phyloP scores from a whole-genome alignment of 1,140 invertebrate species.

The Mizuhopecten yessoensis region DNA sequence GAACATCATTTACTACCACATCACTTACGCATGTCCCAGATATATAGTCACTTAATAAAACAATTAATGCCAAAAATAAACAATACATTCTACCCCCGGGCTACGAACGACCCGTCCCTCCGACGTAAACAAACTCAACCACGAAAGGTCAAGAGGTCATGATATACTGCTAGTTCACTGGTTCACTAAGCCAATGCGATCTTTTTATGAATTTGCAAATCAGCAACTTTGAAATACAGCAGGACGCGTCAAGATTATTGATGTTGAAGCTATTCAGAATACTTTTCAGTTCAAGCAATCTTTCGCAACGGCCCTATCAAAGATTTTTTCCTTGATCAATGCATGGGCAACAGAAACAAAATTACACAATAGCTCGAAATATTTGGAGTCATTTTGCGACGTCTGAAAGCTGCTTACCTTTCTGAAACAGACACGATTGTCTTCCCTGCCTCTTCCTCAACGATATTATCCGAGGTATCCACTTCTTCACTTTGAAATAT shows the following conservation, averaged over 20 bases:
- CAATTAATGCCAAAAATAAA: constrained; percentile 34
- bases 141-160: constrained; percentile 15
- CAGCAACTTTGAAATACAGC: background rate
- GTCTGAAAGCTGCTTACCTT: background rate
- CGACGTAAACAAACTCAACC: constrained; percentile 30
- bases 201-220: background rate
- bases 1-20: background rate
- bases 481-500: constrained; percentile 6
- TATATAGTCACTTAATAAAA: background rate
- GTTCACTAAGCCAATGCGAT: background rate
- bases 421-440: background rate
- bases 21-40: background rate
- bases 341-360: background rate
- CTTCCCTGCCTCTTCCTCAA: background rate
- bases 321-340: background rate
- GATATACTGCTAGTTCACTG: background rate
- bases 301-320: background rate
- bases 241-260: background rate
- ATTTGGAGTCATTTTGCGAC: background rate
- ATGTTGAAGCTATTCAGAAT: background rate
- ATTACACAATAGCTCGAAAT: constrained; percentile 33
- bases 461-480: constrained; percentile 25
- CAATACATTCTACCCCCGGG: background rate
- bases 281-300: background rate
- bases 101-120: background rate